A percentile compares a stretch with the other conserved stretches of the same genome.
Evolutionary conservation across 2,797 vertebrate species (phyloP).

Genomic region (Merluccius polli): DNA sequence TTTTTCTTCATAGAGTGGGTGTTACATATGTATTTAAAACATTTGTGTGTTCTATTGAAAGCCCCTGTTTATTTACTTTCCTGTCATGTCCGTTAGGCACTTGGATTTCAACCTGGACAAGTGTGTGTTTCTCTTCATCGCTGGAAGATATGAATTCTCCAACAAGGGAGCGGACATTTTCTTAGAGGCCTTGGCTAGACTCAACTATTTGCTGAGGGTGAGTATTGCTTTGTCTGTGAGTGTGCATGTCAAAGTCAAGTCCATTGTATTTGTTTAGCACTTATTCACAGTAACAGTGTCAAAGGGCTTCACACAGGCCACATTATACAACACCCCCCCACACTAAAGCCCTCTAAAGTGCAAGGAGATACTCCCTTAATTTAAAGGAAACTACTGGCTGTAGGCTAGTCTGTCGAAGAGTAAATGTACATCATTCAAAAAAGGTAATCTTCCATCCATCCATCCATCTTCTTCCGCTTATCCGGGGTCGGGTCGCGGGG

Average conservation of each 20-base stretch:
- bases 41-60: background rate
- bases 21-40: background rate
- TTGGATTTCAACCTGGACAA: slow-evolving; percentile 93
- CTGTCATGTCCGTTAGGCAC: slow-evolving; percentile 67
- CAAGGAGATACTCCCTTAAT: too few relatives aligned
- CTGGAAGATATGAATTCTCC: slow-evolving; percentile 90
- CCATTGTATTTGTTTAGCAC: too few relatives aligned
- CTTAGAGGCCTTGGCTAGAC: slow-evolving; percentile 85
- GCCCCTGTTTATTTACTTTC: background rate
- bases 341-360: too few relatives aligned
- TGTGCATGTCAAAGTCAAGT: background rate
- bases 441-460: too few relatives aligned
- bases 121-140: slow-evolving; percentile 91
- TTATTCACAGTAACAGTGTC: background rate
- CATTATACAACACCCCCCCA: too few relatives aligned
- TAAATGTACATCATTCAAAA: too few relatives aligned
- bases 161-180: slow-evolving; percentile 93
- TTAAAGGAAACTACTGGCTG: too few relatives aligned
- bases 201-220: slow-evolving; percentile 89
- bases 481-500: too few relatives aligned
- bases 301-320: too few relatives aligned
- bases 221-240: slow-evolving; percentile 28
- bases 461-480: too few relatives aligned
- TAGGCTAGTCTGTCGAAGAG: too few relatives aligned
- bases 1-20: background rate